A percentile compares a stretch with the other conserved stretches of the same genome.
These are phyloP conservation scores for Peromyscus maniculatus DNA, from an alignment of 2,113 vertebrate genomes.

Conservation along the genomic window DNA sequence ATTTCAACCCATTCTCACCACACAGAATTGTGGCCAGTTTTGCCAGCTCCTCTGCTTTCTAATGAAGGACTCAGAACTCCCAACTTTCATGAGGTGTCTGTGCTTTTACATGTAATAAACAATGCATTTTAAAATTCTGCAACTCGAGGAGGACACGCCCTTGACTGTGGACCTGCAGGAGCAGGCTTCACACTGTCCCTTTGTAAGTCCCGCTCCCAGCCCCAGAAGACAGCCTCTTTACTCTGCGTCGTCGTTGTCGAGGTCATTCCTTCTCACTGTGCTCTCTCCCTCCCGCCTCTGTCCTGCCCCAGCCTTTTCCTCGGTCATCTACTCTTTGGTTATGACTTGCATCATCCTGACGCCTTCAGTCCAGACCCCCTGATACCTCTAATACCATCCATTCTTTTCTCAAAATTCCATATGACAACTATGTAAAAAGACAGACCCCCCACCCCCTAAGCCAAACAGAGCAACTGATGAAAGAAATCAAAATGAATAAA, in stretches of 20 bases:
- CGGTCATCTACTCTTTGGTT: neutral
- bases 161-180: neutral
- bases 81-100: neutral
- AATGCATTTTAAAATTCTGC: neutral
- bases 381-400: neutral
- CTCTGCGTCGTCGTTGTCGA: neutral
- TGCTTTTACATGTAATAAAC: neutral
- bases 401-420: constrained; percentile 36
- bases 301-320: neutral
- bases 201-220: neutral
- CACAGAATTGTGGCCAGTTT: neutral
- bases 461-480: constrained; percentile 37
- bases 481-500: constrained; percentile 66
- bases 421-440: constrained; percentile 5
- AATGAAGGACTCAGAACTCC: neutral
- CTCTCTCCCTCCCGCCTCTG: neutral
- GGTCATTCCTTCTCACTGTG: neutral
- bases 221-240: neutral
- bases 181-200: neutral
- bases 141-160: neutral
- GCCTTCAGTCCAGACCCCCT: neutral
- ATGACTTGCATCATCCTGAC: neutral
- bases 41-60: neutral
- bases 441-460: neutral
- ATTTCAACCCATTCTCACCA: too few species aligned